Evolutionary conservation across 2,113 vertebrate species (phyloP).

Genomic region (Myxocyprinus asiaticus): DNA sequence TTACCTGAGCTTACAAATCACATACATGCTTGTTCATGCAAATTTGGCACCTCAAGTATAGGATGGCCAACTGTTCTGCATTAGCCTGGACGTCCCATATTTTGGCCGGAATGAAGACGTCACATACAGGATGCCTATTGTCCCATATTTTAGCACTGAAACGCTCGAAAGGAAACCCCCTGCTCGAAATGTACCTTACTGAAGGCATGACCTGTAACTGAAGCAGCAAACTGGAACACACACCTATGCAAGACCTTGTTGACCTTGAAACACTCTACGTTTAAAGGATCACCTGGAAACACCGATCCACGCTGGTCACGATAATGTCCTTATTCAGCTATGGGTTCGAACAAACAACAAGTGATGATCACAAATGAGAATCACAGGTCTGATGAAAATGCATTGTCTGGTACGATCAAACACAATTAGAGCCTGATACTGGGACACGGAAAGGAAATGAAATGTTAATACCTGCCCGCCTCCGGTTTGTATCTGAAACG

Average conservation of each 20-base stretch:
- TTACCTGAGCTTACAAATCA: too few species aligned
- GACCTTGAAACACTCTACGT: neutral
- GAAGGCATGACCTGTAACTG: too few species aligned
- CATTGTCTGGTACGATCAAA: constrained; percentile 11
- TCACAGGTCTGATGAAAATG: neutral
- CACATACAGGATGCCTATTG: too few species aligned
- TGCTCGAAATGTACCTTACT: too few species aligned
- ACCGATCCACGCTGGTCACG: constrained; percentile 12
- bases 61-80: too few species aligned
- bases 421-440: constrained; percentile 8
- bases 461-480: constrained; percentile 6
- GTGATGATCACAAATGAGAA: neutral
- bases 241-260: neutral
- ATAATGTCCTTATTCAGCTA: neutral
- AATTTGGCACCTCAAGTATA: too few species aligned
- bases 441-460: constrained; percentile 3
- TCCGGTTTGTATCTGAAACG: constrained; percentile 4
- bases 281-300: neutral
- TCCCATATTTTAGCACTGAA: too few species aligned
- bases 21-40: too few species aligned
- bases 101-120: too few species aligned
- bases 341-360: neutral
- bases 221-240: neutral
- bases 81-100: too few species aligned
- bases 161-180: too few species aligned